Evolutionary conservation across 2,113 vertebrate species (phyloP).

Genomic region (Anthoscopus minutus): DNA sequence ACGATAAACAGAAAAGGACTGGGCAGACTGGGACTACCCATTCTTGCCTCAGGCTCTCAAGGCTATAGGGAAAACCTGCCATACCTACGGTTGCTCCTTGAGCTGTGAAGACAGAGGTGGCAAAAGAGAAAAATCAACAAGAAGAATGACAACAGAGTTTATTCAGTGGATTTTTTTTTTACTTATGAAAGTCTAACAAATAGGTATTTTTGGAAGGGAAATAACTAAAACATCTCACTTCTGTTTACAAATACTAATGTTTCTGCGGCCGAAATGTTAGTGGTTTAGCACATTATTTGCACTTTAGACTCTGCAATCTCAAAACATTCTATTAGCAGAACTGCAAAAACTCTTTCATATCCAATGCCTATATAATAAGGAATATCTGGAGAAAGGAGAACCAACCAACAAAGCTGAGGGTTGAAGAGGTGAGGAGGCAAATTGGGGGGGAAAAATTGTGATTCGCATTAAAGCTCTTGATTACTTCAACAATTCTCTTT

Average conservation of each 20-base stretch:
- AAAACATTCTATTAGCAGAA: background rate
- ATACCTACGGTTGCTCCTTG: background rate
- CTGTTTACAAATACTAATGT: background rate
- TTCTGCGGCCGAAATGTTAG: background rate
- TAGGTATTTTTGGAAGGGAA: background rate
- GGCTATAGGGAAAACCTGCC: background rate
- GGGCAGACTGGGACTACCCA: background rate
- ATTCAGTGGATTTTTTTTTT: background rate
- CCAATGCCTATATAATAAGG: background rate
- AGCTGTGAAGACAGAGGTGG: background rate
- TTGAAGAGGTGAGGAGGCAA: background rate
- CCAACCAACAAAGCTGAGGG: background rate
- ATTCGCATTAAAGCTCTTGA: background rate
- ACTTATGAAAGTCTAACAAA: background rate
- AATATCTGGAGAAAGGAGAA: background rate
- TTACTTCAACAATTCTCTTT: background rate
- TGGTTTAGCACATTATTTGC: background rate
- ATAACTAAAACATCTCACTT: background rate
- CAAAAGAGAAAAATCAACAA: background rate
- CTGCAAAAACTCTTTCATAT: background rate
- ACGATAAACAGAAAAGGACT: background rate
- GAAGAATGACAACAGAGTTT: background rate
- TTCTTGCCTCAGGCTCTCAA: background rate
- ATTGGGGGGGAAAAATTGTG: background rate
- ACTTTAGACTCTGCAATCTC: background rate